A percentile compares a stretch with the other conserved stretches of the same genome.
Conservation (phyloP, 2,797 vertebrate genomes). For the Halcyon badia region DNA sequence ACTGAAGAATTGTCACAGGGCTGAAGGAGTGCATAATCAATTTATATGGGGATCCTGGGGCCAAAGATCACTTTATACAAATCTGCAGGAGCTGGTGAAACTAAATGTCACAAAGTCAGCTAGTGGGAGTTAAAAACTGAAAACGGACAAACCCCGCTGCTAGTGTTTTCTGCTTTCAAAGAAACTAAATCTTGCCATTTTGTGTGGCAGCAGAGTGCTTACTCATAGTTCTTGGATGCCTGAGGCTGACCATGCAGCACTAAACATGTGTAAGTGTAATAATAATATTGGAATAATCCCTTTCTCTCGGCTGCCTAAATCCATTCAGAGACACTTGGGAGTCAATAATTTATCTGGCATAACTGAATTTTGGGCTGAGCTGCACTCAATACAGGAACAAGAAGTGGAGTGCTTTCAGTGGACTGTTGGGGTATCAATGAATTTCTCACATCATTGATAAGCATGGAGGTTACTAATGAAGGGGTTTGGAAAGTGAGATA, state of each 20-base stretch:
- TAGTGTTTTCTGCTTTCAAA: constrained; percentile 20
- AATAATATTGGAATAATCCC: neutral
- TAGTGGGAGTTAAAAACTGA: constrained; percentile 30
- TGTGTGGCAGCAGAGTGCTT: neutral
- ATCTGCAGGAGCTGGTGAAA: constrained; percentile 11
- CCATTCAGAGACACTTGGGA: neutral
- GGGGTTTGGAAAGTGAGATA: neutral
- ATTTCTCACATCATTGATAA: neutral
- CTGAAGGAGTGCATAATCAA: neutral
- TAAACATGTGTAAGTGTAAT: neutral
- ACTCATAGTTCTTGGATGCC: neutral
- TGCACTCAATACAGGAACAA: neutral
- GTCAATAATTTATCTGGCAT: neutral
- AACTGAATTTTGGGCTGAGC: neutral
- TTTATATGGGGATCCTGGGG: neutral
- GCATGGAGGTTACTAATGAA: neutral
- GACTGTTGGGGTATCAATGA: neutral
- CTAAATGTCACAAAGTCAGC: constrained; percentile 8
- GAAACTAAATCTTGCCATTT: neutral
- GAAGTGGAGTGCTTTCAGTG: neutral
- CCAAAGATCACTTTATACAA: neutral
- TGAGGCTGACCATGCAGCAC: neutral
- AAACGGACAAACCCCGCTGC: neutral
- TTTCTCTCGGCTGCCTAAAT: neutral
- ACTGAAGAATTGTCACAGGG: neutral